Evolutionary conservation across 2,797 vertebrate species (phyloP).

Genomic region (Sphenopsis melanotis): DNA sequence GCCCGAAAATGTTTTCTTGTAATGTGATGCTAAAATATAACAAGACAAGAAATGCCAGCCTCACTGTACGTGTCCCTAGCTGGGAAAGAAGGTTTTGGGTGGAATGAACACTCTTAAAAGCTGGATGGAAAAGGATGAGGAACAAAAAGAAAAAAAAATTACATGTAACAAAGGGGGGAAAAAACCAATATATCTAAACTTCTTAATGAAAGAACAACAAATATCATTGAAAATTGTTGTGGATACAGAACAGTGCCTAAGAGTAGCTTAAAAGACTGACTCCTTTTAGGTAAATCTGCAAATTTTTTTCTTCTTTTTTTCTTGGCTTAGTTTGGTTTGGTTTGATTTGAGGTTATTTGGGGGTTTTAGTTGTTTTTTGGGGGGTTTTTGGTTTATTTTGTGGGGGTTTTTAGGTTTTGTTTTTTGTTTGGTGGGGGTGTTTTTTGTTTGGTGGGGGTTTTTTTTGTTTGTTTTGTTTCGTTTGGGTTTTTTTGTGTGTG

Average conservation of each 20-base stretch:
- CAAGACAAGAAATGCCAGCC: neutral
- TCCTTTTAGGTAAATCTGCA: neutral
- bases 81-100: neutral
- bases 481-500: neutral
- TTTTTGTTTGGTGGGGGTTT: no score
- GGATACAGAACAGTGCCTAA: neutral
- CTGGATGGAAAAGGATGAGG: neutral
- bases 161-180: fast-evolving
- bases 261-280: neutral
- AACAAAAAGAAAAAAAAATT: neutral
- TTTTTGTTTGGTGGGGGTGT: neutral
- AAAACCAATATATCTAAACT: neutral
- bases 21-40: neutral
- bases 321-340: neutral
- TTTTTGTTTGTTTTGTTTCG: neutral
- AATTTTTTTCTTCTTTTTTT: neutral
- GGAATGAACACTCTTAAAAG: neutral
- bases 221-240: neutral
- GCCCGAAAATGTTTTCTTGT: neutral
- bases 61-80: neutral
- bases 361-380: neutral
- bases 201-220: neutral
- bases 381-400: neutral
- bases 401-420: neutral
- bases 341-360: neutral